These are phyloP conservation scores for Drosophila kepulauana DNA, from an alignment of 1,140 invertebrate genomes.

Conservation along the genomic window DNA sequence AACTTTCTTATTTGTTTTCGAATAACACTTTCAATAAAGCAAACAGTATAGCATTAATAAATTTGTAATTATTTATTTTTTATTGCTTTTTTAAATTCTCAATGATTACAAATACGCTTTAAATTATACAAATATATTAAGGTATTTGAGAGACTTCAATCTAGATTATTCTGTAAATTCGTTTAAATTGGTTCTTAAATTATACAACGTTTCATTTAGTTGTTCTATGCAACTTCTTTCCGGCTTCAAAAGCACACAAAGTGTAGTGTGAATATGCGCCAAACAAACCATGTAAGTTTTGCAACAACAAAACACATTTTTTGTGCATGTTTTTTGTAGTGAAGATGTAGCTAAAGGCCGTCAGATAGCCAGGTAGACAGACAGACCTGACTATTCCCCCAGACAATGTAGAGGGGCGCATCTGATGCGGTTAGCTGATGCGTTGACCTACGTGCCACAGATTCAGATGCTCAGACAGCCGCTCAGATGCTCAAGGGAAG, in stretches of 20 bases:
- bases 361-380: slow-evolving; percentile 51
- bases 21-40: slow-evolving; percentile 2
- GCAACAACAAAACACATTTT: slow-evolving; percentile 61
- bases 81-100: not conserved
- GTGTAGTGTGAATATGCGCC: slow-evolving; percentile 68
- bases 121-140: not conserved
- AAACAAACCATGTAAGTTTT: slow-evolving; percentile 65
- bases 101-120: too few relatives aligned
- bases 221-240: slow-evolving; percentile 3
- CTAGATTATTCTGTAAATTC: not conserved
- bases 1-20: not conserved
- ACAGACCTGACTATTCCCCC: slow-evolving; percentile 16
- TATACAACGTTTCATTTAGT: slow-evolving; percentile 5
- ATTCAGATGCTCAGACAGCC: slow-evolving; percentile 68
- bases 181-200: not conserved
- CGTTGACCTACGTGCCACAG: slow-evolving; percentile 78
- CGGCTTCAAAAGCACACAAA: slow-evolving; percentile 21
- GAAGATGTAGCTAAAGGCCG: slow-evolving; percentile 65
- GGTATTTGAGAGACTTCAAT: not conserved
- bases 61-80: not conserved
- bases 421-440: slow-evolving; percentile 57
- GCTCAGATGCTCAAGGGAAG: slow-evolving; percentile 52
- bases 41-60: not conserved
- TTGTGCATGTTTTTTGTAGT: slow-evolving; percentile 47
- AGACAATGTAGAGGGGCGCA: slow-evolving; percentile 32